These are phyloP conservation scores for Zaprionus ornatus DNA, from an alignment of 1,140 invertebrate genomes.

Conservation along the genomic window DNA sequence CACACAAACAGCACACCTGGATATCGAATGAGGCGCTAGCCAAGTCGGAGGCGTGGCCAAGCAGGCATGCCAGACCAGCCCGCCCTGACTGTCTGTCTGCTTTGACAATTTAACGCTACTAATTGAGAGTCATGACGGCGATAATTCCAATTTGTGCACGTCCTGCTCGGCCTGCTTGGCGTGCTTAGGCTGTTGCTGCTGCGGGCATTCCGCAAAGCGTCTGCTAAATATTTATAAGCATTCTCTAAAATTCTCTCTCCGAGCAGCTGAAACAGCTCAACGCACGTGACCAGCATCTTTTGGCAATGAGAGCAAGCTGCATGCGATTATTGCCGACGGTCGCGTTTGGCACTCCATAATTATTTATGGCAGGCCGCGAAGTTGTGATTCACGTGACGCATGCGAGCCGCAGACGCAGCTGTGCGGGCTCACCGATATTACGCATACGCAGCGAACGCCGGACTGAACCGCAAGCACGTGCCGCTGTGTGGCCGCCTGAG, in stretches of 20 bases:
- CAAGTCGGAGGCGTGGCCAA: neutral
- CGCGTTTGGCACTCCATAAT: constrained; percentile 61
- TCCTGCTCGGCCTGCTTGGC: constrained; percentile 25
- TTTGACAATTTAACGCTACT: constrained; percentile 78
- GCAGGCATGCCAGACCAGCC: neutral
- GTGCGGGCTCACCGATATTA: constrained; percentile 45
- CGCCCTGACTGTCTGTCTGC: constrained; percentile 11
- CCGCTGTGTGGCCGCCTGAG: constrained; percentile 1
- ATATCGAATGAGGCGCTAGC: neutral
- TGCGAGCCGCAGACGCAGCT: constrained; percentile 3
- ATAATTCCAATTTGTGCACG: constrained; percentile 78
- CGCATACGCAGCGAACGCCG: constrained; percentile 54
- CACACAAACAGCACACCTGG: constrained; percentile 8
- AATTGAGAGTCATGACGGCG: constrained; percentile 75
- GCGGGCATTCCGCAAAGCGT: constrained; percentile 43
- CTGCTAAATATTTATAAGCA: constrained; percentile 66
- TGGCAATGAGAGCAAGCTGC: constrained; percentile 7
- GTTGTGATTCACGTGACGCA: constrained; percentile 53
- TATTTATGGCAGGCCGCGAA: constrained; percentile 56
- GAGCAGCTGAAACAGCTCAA: constrained; percentile 7
- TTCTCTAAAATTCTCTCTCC: constrained; percentile 17
- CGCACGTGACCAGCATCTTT: constrained; percentile 66
- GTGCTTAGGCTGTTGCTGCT: neutral
- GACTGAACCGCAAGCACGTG: constrained; percentile 50
- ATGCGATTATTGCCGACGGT: constrained; percentile 30